Evolutionary conservation across 1,140 invertebrate species (phyloP).

Genomic region (Coptotermes formosanus): DNA sequence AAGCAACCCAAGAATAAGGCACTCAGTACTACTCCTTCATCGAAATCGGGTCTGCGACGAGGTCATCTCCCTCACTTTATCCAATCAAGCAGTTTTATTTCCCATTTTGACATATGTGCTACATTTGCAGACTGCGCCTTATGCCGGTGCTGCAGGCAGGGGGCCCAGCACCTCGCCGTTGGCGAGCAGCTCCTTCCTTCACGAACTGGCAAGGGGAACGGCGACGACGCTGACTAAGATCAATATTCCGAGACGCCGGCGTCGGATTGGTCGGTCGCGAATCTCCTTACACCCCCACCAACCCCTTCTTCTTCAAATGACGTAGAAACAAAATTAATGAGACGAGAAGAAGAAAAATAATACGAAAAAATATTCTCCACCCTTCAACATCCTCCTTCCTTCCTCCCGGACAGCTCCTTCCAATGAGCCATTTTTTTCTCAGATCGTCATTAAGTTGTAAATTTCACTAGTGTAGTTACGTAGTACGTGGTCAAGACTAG

Average conservation of each 20-base stretch:
- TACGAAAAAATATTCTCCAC: neutral
- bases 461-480: neutral
- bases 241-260: constrained; percentile 12
- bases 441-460: neutral
- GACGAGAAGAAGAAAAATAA: constrained; percentile 10
- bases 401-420: neutral
- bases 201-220: neutral
- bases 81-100: too few species aligned
- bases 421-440: neutral
- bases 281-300: constrained; percentile 9
- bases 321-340: constrained; percentile 19
- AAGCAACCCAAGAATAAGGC: too few species aligned
- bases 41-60: too few species aligned
- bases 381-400: neutral
- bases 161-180: neutral
- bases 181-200: constrained; percentile 11
- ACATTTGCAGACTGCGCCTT: neutral
- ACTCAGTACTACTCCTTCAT: too few species aligned
- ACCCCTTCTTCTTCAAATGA: constrained; percentile 15
- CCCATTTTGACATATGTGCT: too few species aligned
- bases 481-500: neutral
- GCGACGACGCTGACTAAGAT: constrained; percentile 3
- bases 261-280: neutral
- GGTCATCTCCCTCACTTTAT: too few species aligned
- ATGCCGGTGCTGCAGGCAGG: neutral